Evolutionary conservation across 2,888 invertebrate species (phyloP).

Genomic region (Branchipolynoe longqiensis): DNA sequence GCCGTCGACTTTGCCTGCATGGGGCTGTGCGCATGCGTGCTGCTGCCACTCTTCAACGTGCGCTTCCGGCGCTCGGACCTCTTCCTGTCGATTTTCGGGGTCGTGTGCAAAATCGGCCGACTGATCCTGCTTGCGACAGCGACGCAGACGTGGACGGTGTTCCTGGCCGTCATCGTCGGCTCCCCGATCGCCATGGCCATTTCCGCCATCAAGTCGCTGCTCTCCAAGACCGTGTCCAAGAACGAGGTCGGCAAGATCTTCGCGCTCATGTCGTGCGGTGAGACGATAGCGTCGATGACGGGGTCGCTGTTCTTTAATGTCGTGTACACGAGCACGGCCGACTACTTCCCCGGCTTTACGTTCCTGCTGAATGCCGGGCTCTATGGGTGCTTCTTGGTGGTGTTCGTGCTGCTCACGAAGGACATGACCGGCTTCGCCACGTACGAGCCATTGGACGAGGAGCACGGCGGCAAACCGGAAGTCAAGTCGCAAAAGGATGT

Average conservation of each 20-base stretch:
- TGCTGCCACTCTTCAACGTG: slow-evolving; percentile 76
- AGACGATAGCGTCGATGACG: slow-evolving; percentile 78
- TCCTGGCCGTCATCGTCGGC: slow-evolving; percentile 70
- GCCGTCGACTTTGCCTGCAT: slow-evolving; percentile 85
- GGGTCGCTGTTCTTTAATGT: slow-evolving; percentile 82
- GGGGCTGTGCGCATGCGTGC: slow-evolving; percentile 77
- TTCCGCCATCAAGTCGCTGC: slow-evolving; percentile 57
- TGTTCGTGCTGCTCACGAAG: slow-evolving; percentile 29
- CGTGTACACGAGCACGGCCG: slow-evolving; percentile 77
- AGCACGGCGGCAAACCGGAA: neutral
- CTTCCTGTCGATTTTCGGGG: slow-evolving; percentile 79
- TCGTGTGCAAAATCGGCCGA: slow-evolving; percentile 79
- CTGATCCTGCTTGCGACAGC: slow-evolving; percentile 79
- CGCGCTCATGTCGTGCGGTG: slow-evolving; percentile 81
- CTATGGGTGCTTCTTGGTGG: slow-evolving; percentile 50
- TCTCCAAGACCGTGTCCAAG: slow-evolving; percentile 46
- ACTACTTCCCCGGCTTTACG: slow-evolving; percentile 78
- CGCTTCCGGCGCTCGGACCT: slow-evolving; percentile 74
- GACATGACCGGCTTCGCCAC: slow-evolving; percentile 36
- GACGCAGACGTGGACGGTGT: slow-evolving; percentile 76
- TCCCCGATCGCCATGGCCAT: slow-evolving; percentile 53
- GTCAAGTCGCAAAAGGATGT: neutral
- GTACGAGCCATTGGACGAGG: slow-evolving; percentile 51
- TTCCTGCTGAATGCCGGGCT: slow-evolving; percentile 53
- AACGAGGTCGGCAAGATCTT: slow-evolving; percentile 80